Evolutionary conservation across 2,797 vertebrate genomes (phyloP).

Genomic region (Sebastes matsubarae): DNA sequence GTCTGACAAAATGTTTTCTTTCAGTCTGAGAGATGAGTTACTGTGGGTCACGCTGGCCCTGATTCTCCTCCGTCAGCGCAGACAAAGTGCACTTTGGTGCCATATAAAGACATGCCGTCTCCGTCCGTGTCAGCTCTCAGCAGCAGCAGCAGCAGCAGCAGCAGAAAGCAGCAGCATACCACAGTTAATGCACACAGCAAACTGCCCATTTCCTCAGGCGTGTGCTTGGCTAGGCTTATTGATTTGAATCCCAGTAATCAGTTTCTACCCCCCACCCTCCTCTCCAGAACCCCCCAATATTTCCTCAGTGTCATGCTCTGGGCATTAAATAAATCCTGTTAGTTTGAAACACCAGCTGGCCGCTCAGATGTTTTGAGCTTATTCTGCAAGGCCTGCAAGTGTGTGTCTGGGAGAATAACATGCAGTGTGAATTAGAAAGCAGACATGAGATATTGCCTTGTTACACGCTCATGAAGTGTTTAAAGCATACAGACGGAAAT

Average conservation of each 20-base stretch:
- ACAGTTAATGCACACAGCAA: conserved; percentile 69
- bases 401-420: conserved; percentile 6
- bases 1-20: conserved; percentile 72
- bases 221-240: conserved; percentile 74
- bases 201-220: conserved; percentile 73
- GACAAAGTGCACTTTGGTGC: conserved; percentile 79
- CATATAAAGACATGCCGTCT: conserved; percentile 77
- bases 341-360: conserved; percentile 64
- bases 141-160: conserved; percentile 42
- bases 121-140: conserved; percentile 57
- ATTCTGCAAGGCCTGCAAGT: conserved; percentile 13
- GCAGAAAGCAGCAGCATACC: conserved; percentile 69
- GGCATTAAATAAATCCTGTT: conserved; percentile 80
- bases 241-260: conserved; percentile 78
- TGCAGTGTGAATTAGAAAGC: background rate
- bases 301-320: conserved; percentile 74
- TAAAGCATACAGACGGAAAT: background rate
- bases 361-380: conserved; percentile 44
- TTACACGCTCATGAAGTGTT: conserved; percentile 6
- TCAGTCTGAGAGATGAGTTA: conserved; percentile 65
- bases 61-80: conserved; percentile 61
- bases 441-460: background rate
- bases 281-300: conserved; percentile 51
- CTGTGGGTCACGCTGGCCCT: conserved; percentile 57
- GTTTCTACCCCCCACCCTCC: conserved; percentile 41